phyloP scores from a whole-genome alignment of 2,888 invertebrate species.

The Melolontha melolontha region DNA sequence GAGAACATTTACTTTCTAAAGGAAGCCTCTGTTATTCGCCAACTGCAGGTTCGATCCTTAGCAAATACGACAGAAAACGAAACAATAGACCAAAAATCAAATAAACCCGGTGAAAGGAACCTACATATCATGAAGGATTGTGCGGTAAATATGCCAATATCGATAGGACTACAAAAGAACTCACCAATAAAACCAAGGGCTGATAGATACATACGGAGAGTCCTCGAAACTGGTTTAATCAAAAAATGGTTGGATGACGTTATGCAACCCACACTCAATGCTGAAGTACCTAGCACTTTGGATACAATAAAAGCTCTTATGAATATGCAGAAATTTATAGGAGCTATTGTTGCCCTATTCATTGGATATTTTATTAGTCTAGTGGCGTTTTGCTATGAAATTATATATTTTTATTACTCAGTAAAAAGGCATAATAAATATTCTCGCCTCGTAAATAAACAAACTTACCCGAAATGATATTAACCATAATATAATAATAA shows the following conservation, averaged over 20 bases:
- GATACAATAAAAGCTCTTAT: slow-evolving; percentile 79
- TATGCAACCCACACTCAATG: slow-evolving; percentile 72
- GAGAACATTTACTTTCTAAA: slow-evolving; percentile 81
- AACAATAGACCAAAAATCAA: slow-evolving; percentile 44
- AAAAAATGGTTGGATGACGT: slow-evolving; percentile 84
- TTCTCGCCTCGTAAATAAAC: slow-evolving; percentile 58
- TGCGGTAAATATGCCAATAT: slow-evolving; percentile 83
- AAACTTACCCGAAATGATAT: neutral
- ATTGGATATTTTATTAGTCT: slow-evolving; percentile 76
- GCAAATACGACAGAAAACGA: slow-evolving; percentile 45
- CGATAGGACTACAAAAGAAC: slow-evolving; percentile 84
- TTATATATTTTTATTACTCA: slow-evolving; percentile 75
- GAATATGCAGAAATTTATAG: slow-evolving; percentile 82
- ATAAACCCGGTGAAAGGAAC: slow-evolving; percentile 59
- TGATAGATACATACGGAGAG: slow-evolving; percentile 74
- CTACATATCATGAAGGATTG: slow-evolving; percentile 88
- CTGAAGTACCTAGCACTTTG: slow-evolving; percentile 64
- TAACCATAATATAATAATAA: too few species aligned
- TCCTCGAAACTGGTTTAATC: slow-evolving; percentile 82
- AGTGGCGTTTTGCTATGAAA: slow-evolving; percentile 71
- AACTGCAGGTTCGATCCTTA: slow-evolving; percentile 61
- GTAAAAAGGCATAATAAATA: slow-evolving; percentile 79
- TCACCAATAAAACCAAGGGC: slow-evolving; percentile 79
- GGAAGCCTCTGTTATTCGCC: slow-evolving; percentile 73
- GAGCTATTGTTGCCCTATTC: slow-evolving; percentile 79